Percentiles rank a stretch among this genome's conserved stretches.
These are phyloP conservation scores for Apis laboriosa DNA, from an alignment of 1,140 invertebrate species.

Conservation along the genomic window DNA sequence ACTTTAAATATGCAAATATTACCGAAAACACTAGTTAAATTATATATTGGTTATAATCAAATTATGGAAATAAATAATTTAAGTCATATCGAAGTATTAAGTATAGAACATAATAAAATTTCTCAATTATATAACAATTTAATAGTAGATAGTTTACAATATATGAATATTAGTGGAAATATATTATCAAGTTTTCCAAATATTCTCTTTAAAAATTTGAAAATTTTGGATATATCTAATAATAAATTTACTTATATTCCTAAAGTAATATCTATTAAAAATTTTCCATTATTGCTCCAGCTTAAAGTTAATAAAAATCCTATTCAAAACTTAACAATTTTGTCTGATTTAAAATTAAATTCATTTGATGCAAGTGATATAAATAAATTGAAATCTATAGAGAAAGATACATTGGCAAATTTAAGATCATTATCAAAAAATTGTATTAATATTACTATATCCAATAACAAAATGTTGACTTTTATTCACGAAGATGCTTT, in stretches of 20 bases:
- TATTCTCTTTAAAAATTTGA: slow-evolving; percentile 64
- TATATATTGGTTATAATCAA: slow-evolving; percentile 52
- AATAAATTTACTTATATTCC: slow-evolving; percentile 78
- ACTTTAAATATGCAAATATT: slow-evolving; percentile 49
- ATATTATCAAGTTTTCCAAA: slow-evolving; percentile 63
- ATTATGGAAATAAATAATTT: slow-evolving; percentile 43
- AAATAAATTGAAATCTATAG: slow-evolving; percentile 60
- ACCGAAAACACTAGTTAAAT: slow-evolving; percentile 40
- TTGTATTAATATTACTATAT: slow-evolving; percentile 70
- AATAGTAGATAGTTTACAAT: slow-evolving; percentile 52
- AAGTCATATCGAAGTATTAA: slow-evolving; percentile 55
- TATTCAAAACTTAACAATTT: slow-evolving; percentile 67
- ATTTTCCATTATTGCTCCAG: slow-evolving; percentile 66
- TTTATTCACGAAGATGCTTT: slow-evolving; percentile 63
- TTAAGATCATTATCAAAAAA: slow-evolving; percentile 51
- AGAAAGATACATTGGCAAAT: slow-evolving; percentile 62
- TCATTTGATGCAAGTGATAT: slow-evolving; percentile 63
- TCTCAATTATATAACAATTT: slow-evolving; percentile 41
- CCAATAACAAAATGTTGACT: slow-evolving; percentile 63
- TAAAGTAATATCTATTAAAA: slow-evolving; percentile 59
- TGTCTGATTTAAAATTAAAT: slow-evolving; percentile 56
- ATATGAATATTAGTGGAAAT: slow-evolving; percentile 73
- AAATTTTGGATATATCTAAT: slow-evolving; percentile 81
- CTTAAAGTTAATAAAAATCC: slow-evolving; percentile 69
- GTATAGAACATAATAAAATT: slow-evolving; percentile 64